phyloP scores from a whole-genome alignment of 1,140 invertebrate genomes.

The Condylostylus longicornis region DNA sequence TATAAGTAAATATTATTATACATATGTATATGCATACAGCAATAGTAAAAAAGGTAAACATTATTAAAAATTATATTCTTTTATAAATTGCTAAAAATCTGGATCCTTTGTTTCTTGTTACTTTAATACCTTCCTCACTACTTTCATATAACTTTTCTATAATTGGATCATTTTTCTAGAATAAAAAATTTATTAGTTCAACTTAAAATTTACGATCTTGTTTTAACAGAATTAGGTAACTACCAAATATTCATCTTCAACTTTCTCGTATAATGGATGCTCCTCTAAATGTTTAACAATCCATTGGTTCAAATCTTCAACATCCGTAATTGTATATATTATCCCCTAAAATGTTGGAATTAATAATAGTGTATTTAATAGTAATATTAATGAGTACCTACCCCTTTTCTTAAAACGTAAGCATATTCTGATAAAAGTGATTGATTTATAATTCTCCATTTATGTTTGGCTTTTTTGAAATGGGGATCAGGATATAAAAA shows the following conservation, averaged over 20 bases:
- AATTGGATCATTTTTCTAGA: conserved; percentile 65
- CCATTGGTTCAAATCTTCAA: conserved; percentile 94
- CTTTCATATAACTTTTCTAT: conserved; percentile 78
- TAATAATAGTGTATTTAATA: conserved; percentile 1
- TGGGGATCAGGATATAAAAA: conserved; percentile 99
- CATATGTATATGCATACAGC: too few relatives aligned
- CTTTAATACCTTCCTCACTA: conserved; percentile 97
- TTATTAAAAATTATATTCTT: conserved; percentile 36
- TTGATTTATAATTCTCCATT: conserved; percentile 96
- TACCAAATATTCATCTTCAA: conserved; percentile 62
- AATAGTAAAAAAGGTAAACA: too few relatives aligned
- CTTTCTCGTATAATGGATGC: conserved; percentile 77
- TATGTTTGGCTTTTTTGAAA: conserved; percentile 98
- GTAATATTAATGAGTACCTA: conserved; percentile 33
- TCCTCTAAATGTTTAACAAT: conserved; percentile 83
- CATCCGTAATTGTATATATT: conserved; percentile 96
- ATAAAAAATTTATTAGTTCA: too few relatives aligned
- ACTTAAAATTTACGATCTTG: too few relatives aligned
- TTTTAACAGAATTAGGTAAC: conserved; percentile 7
- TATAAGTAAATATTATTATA: too few relatives aligned
- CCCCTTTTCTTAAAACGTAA: conserved; percentile 72
- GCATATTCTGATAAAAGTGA: conserved; percentile 92
- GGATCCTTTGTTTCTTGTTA: conserved; percentile 83
- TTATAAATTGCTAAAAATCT: conserved; percentile 87
- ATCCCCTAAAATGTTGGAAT: conserved; percentile 48